phyloP scores from a whole-genome alignment of 2,797 vertebrate genomes.

The Sebastes miniatus region DNA sequence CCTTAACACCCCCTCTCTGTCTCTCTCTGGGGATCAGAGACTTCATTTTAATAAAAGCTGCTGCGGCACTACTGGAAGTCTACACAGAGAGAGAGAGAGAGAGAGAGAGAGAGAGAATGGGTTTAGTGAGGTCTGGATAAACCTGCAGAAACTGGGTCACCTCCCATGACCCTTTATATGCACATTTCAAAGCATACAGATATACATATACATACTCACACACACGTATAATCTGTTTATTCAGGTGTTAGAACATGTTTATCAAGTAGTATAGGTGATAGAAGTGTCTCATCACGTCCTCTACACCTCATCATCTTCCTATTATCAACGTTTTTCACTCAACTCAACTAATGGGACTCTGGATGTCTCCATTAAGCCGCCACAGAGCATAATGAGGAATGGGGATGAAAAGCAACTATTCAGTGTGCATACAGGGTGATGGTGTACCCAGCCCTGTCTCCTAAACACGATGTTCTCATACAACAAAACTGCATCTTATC shows the following conservation, averaged over 20 bases:
- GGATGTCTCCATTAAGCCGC: conserved; percentile 19
- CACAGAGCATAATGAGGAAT: background rate
- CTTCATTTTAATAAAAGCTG: conserved; percentile 50
- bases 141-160: conserved; percentile 37
- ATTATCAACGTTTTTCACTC: background rate
- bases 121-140: conserved; percentile 17
- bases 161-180: conserved; percentile 22
- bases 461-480: too few species aligned
- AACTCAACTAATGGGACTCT: conserved; percentile 11
- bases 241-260: background rate
- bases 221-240: background rate
- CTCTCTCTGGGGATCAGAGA: background rate
- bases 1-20: background rate
- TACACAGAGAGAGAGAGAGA: background rate
- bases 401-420: background rate
- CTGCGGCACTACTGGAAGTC: background rate
- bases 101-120: background rate
- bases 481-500: too few species aligned
- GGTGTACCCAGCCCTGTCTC: too few species aligned
- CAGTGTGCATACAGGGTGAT: background rate
- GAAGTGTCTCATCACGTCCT: background rate
- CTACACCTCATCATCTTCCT: conserved; percentile 1
- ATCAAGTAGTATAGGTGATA: background rate
- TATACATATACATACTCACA: background rate
- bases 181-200: background rate